Conservation (phyloP, 1,140 invertebrate species). For the Zaprionus ornatus region DNA sequence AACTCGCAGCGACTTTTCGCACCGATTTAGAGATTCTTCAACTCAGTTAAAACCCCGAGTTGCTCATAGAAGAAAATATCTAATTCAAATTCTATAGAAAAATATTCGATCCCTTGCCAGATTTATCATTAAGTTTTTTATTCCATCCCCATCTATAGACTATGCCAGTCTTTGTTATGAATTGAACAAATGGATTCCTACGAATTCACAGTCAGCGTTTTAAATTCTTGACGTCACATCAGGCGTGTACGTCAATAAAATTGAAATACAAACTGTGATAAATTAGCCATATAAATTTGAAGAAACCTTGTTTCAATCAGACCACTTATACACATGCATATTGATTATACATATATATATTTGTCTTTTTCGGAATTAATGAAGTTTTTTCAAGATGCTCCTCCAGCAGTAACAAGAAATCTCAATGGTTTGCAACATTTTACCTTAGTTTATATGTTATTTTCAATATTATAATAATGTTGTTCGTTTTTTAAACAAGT, state of each 20-base stretch:
- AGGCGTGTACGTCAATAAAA: not conserved
- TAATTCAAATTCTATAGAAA: not conserved
- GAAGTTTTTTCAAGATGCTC: not conserved
- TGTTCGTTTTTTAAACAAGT: not conserved
- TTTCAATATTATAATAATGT: constrained; percentile 4
- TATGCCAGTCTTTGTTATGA: not conserved
- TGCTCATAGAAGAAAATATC: not conserved
- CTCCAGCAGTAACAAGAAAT: not conserved
- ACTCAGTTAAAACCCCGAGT: not conserved
- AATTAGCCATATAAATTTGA: not conserved
- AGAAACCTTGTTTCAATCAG: not conserved
- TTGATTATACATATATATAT: not conserved
- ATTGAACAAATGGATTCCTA: not conserved
- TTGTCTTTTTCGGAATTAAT: not conserved
- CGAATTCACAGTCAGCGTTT: not conserved
- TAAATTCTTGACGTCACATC: not conserved
- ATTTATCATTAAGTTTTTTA: not conserved
- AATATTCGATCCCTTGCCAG: not conserved
- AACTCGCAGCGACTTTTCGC: not conserved
- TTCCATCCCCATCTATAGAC: not conserved
- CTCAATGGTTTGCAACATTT: not conserved
- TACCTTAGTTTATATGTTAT: not conserved
- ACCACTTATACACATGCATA: not conserved
- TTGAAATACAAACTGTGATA: not conserved
- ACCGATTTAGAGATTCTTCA: not conserved